Conservation (phyloP, 2,797 vertebrate genomes). For the Pristis pectinata region DNA sequence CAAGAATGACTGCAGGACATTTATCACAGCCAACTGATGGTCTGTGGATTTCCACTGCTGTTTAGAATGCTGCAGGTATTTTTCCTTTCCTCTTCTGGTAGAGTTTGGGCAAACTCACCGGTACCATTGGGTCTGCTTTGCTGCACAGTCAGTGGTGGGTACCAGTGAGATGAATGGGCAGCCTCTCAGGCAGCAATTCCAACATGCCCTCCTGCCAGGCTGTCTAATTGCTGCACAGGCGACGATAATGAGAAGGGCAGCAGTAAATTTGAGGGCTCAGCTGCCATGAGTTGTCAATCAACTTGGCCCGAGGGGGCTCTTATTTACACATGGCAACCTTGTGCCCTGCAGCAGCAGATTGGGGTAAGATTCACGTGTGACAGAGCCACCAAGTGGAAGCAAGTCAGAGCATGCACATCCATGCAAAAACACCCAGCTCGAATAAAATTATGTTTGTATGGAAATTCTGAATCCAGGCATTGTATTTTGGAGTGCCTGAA, state of each 20-base stretch:
- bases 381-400: background rate
- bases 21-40: background rate
- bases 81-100: background rate
- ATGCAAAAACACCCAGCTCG: background rate
- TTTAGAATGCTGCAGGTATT: background rate
- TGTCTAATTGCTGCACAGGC: too few species aligned
- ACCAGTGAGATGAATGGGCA: background rate
- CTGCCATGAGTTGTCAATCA: too few species aligned
- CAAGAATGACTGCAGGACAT: background rate
- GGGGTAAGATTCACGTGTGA: background rate
- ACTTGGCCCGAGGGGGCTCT: background rate
- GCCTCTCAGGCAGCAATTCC: too few species aligned
- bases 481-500: background rate
- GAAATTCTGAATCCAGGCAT: background rate
- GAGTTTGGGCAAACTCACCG: background rate
- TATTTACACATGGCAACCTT: background rate
- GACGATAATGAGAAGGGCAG: too few species aligned
- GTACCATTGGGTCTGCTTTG: background rate
- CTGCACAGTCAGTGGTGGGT: background rate
- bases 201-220: too few species aligned
- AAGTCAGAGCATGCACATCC: background rate
- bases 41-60: background rate
- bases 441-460: background rate
- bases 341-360: background rate
- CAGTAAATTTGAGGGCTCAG: too few species aligned